Evolutionary conservation across 2,113 vertebrate genomes (phyloP).

Genomic region (Dasypus novemcinctus): DNA sequence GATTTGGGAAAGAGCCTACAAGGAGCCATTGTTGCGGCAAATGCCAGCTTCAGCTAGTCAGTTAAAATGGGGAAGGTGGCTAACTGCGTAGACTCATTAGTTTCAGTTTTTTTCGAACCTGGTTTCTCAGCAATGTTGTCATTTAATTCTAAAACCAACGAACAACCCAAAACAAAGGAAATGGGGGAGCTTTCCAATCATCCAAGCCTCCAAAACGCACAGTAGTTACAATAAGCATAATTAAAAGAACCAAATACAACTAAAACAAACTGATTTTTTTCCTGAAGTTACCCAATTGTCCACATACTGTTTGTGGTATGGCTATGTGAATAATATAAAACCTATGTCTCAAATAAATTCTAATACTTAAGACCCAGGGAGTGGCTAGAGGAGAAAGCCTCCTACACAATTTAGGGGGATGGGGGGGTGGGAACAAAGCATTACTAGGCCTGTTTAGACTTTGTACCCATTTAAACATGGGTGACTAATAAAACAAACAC

Average conservation of each 20-base stretch:
- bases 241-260: background rate
- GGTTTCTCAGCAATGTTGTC: background rate
- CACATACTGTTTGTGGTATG: background rate
- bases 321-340: background rate
- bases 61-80: background rate
- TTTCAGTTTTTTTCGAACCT: background rate
- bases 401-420: background rate
- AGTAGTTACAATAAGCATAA: background rate
- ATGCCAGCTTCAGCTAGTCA: background rate
- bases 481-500: background rate
- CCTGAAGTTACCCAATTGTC: background rate
- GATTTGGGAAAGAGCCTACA: background rate
- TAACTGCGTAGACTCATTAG: background rate
- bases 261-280: background rate
- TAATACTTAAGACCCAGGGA: background rate
- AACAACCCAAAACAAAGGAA: background rate
- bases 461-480: background rate
- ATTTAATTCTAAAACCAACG: slow-evolving; percentile 12
- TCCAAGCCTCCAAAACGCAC: background rate
- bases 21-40: background rate
- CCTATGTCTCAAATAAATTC: background rate
- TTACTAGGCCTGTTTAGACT: background rate
- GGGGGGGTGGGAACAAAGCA: background rate
- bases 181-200: background rate
- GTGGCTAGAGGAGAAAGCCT: background rate